phyloP scores from a whole-genome alignment of 2,113 vertebrate species.

The Hepsetus odoe region DNA sequence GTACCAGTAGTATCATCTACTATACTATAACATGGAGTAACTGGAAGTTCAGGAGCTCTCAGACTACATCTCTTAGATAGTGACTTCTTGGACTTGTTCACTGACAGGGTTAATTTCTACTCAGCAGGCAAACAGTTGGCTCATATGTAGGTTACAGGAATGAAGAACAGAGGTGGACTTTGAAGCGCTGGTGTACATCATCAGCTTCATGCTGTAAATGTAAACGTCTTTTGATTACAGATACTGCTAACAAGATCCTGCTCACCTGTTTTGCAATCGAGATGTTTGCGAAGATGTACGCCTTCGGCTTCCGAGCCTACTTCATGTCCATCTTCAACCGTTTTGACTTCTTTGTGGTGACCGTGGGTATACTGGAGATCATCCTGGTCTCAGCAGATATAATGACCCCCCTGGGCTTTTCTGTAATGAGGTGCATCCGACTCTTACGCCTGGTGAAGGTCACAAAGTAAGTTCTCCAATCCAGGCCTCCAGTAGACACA shows the following conservation, averaged over 20 bases:
- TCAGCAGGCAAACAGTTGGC: no score
- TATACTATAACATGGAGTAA: no score
- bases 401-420: conserved; percentile 90
- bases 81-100: no score
- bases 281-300: conserved; percentile 97
- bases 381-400: conserved; percentile 82
- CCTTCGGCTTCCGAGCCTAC: conserved; percentile 87
- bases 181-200: no score
- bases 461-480: conserved; percentile 81
- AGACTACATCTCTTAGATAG: no score
- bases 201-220: no score
- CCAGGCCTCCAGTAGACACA: background rate
- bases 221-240: conserved; percentile 69
- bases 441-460: conserved; percentile 93
- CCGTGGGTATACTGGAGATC: conserved; percentile 87
- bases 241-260: conserved; percentile 84
- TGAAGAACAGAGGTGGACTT: no score
- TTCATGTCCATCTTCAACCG: conserved; percentile 98
- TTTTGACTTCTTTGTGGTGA: conserved; percentile 96
- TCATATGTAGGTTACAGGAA: no score
- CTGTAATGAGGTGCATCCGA: conserved; percentile 93
- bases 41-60: no score
- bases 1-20: no score
- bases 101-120: no score
- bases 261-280: conserved; percentile 87